Base-by-base conservation (phyloP, 2,797 vertebrate genomes). In the Carduelis carduelis region DNA sequence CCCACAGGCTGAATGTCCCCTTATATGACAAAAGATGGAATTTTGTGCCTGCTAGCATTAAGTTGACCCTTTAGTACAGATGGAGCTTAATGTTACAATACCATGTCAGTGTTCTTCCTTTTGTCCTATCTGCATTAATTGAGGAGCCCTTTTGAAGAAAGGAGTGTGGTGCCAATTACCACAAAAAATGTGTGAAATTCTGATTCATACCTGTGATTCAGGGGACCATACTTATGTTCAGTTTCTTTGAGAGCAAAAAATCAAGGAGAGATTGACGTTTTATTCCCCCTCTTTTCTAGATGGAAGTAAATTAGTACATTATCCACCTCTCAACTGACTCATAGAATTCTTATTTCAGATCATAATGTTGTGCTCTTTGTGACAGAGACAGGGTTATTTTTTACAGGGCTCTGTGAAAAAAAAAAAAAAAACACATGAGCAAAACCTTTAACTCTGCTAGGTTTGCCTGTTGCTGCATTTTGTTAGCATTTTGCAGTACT, bases 261-360 rank as follows among this genome's bases (percentile, higher is more conserved):
- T 75, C 75, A 94, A 94, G 72, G 12, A 32, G 26, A 95, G 71
- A 66, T 6, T 96, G 87, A 94, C 17, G 22, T 96, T 96, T 96
- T 46, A 68, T 79, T 90, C 64, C 18, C 3, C 26, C 4, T 69
- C 14, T 43, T 22, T 91, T 59, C 94, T 52, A 96, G 72, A 92
- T 70, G 82, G 46, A 83, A 83, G 57, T 74, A 61, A 71, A 77
- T 95, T 69, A 95, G 63, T 61, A 85, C 76, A 76, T 93, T 93
- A 95, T 83, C 61, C 18, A 69, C 63, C 93, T 97, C 95, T 96
- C 57, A 89, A 55, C 75, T 91, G 93, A 95, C 88, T 96, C 87
- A 93, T 75, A 94, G 91, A 96, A 96, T 60, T 94, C 60, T 83
- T 86, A 30, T 89, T 96, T 89, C 94, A 90, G 80, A 93, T 91